Base-by-base conservation (phyloP, 1,140 invertebrate species). In the Thaumetopoea pityocampa region DNA sequence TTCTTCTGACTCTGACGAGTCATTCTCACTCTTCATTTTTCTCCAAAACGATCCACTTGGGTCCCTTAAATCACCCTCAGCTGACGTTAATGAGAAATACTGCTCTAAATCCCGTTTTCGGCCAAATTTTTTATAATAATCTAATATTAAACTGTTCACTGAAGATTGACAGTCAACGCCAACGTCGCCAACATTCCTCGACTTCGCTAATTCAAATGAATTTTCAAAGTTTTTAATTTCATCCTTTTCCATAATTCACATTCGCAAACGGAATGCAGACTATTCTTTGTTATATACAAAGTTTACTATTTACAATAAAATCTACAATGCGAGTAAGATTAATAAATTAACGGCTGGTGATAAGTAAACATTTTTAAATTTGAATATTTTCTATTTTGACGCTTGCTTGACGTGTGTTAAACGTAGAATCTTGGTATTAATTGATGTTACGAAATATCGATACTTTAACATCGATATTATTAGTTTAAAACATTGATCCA, bases 41-140 rank as follows among this genome's bases (percentile, higher is more conserved):
- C 57, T 67, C 80, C 80, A 84, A 69, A 81, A 84, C 17, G 56
- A 49, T 23, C 80, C 70, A 4, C 64, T 51, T 0, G 69, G 67
- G 33, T 81, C 77, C 29, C 46, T 65, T 6, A 74, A 43, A 15
- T 83, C 79, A 53, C 52, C 58, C 23, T 78, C 67, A 8, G 76
- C 76, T 9, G 76, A 79, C 1, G 76, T 72, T 54, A 81, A 44
- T 5, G 80, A 84, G 52, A 84, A 84, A 55, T 71, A 85, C 20
- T 84, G 80, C 34, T 85, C 80, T 22, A 84, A 70, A 46, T 83
- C 80, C 26, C 80, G 50, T 51, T 84, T 82, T 10, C 61, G 67
- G 7, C 82, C 82, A 63, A 85, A 84, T 36, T 82, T 81, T 57
- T 80, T 81, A 37, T 82, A 84, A 45, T 85, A 85, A 45, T 85